A percentile compares a stretch with the other conserved stretches of the same genome.
These are phyloP conservation scores for Heliangelus exortis DNA, from an alignment of 2,797 vertebrate genomes.

Conservation along the genomic window DNA sequence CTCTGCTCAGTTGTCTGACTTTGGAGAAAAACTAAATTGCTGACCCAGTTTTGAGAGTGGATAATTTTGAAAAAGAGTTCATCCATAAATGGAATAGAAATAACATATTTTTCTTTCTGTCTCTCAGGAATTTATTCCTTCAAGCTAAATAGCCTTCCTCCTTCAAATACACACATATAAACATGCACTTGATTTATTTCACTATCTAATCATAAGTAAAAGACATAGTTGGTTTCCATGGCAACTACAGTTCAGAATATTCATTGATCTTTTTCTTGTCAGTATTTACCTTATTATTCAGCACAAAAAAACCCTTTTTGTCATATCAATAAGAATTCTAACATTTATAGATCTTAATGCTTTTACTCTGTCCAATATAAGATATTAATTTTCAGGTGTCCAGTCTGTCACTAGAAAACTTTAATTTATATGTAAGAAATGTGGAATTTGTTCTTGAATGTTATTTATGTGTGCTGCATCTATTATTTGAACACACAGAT, in stretches of 20 bases:
- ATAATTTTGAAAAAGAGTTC: not conserved
- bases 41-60: not conserved
- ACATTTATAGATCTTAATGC: conserved; percentile 58
- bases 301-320: conserved; percentile 35
- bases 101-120: not conserved
- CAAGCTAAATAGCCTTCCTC: conserved; percentile 1
- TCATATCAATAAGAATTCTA: conserved; percentile 56
- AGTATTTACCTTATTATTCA: conserved; percentile 44
- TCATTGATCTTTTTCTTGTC: conserved; percentile 61
- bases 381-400: conserved; percentile 35
- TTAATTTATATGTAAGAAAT: conserved; percentile 68
- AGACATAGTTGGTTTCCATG: conserved; percentile 61
- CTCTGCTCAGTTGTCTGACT: not conserved
- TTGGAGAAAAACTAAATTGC: not conserved
- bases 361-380: conserved; percentile 38
- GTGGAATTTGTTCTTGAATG: not conserved
- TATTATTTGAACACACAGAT: conserved; percentile 49
- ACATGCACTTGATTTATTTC: conserved; percentile 12
- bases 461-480: conserved; percentile 45
- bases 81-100: not conserved
- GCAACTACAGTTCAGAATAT: conserved; percentile 51
- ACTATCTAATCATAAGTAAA: conserved; percentile 59
- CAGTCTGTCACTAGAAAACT: conserved; percentile 48
- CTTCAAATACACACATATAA: not conserved
- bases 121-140: not conserved